Percentiles rank a stretch among this genome's conserved stretches.
Evolutionary conservation across 2,797 vertebrate species (phyloP).

Genomic region (Pipistrellus kuhlii): DNA sequence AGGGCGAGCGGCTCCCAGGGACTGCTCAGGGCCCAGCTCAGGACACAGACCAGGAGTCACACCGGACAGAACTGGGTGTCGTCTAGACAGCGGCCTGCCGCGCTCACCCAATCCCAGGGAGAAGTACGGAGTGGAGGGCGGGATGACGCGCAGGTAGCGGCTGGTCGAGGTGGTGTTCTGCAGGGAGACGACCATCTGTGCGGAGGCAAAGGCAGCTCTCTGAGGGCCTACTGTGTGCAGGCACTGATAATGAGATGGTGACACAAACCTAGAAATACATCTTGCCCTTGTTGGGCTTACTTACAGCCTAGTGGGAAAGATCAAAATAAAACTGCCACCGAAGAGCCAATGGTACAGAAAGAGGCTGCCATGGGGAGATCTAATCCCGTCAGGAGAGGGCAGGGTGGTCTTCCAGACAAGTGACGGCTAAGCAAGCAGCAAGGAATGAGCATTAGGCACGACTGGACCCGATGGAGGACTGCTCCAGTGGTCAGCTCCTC

Average conservation of each 20-base stretch:
- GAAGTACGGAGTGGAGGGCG: conserved; percentile 93
- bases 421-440: not conserved
- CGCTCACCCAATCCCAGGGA: conserved; percentile 93
- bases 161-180: conserved; percentile 92
- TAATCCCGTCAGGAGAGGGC: not conserved
- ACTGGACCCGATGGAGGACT: not conserved
- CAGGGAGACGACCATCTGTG: conserved; percentile 92
- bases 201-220: conserved; percentile 26
- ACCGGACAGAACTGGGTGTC: not conserved
- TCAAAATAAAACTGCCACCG: not conserved
- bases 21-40: not conserved
- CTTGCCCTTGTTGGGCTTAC: not conserved
- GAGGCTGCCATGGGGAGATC: no score
- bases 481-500: no score
- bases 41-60: not conserved
- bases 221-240: not conserved
- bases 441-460: not conserved
- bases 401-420: not conserved
- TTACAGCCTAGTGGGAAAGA: not conserved
- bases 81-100: accelerated
- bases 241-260: not conserved
- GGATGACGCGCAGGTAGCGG: conserved; percentile 92
- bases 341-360: not conserved
- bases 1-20: accelerated
- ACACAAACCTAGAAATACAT: not conserved